Evolutionary conservation across 2,797 vertebrate species (phyloP).

Genomic region (Ctenochaetus hawaiiensis): DNA sequence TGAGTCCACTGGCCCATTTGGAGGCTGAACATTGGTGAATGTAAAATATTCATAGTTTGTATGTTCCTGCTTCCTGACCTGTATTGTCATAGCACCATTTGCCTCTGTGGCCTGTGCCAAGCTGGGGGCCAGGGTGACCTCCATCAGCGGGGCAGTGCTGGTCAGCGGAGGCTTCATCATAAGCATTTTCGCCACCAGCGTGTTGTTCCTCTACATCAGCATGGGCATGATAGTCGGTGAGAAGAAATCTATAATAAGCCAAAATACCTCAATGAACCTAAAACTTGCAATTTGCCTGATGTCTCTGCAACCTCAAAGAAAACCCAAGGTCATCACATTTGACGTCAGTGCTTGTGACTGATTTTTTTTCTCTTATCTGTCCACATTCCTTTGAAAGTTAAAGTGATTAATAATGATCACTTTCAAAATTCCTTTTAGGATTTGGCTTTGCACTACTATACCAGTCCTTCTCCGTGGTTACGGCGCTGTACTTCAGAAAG

Average conservation of each 20-base stretch:
- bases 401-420: background rate
- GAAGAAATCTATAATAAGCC: constrained; percentile 56
- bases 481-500: constrained; percentile 88
- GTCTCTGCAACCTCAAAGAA: background rate
- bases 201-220: constrained; percentile 92
- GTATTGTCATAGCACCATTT: constrained; percentile 84
- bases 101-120: constrained; percentile 87
- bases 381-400: constrained; percentile 14
- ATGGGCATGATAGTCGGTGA: constrained; percentile 94
- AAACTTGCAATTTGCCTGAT: background rate
- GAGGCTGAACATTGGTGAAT: constrained; percentile 1
- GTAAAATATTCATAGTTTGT: background rate
- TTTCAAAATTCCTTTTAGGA: constrained; percentile 77
- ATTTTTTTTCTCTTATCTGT: background rate
- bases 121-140: constrained; percentile 85
- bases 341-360: background rate
- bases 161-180: constrained; percentile 89
- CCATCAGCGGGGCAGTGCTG: constrained; percentile 87
- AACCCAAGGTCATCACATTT: background rate
- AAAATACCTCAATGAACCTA: background rate
- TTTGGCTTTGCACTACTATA: constrained; percentile 92
- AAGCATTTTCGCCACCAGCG: constrained; percentile 90
- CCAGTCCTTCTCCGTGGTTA: constrained; percentile 90
- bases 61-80: constrained; percentile 32
- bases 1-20: background rate